Evolutionary conservation across 2,797 vertebrate species (phyloP).

Genomic region (Chelidonichthys spinosus): DNA sequence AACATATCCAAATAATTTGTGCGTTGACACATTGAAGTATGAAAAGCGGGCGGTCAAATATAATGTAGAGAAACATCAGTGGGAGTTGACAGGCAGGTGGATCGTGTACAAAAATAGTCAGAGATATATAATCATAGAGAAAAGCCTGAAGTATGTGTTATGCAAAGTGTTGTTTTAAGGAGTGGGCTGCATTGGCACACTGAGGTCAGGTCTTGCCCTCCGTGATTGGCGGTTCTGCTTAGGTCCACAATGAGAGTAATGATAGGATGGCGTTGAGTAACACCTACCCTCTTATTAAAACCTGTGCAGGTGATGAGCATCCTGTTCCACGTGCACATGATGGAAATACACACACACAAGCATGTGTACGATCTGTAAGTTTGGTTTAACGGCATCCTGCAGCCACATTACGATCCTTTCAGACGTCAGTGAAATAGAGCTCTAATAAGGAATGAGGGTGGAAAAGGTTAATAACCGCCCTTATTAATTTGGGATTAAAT

Average conservation of each 20-base stretch:
- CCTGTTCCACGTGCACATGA: slow-evolving; percentile 23
- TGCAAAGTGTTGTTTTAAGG: slow-evolving; percentile 29
- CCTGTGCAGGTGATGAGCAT: slow-evolving; percentile 48
- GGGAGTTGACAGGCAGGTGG: slow-evolving; percentile 2
- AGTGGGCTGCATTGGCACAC: slow-evolving; percentile 4
- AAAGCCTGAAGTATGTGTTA: background rate
- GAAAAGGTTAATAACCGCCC: slow-evolving; percentile 81
- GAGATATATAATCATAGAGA: background rate
- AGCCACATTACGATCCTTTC: slow-evolving; percentile 60
- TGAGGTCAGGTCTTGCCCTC: slow-evolving; percentile 43
- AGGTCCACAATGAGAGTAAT: slow-evolving; percentile 71
- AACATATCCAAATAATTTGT: slow-evolving; percentile 11
- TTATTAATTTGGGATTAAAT: slow-evolving; percentile 82
- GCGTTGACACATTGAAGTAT: background rate
- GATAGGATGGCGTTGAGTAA: slow-evolving; percentile 61
- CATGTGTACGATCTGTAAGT: slow-evolving; percentile 4
- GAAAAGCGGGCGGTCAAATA: background rate
- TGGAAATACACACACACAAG: background rate
- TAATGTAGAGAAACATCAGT: background rate
- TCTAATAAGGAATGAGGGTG: slow-evolving; percentile 65
- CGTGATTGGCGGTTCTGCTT: slow-evolving; percentile 57
- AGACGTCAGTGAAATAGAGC: slow-evolving; percentile 72
- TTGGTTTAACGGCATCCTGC: slow-evolving; percentile 50
- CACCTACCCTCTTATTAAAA: slow-evolving; percentile 75
- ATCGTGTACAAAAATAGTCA: slow-evolving; percentile 7